phyloP scores from a whole-genome alignment of 2,797 vertebrate genomes.

The Amblyopsis hoosieri region DNA sequence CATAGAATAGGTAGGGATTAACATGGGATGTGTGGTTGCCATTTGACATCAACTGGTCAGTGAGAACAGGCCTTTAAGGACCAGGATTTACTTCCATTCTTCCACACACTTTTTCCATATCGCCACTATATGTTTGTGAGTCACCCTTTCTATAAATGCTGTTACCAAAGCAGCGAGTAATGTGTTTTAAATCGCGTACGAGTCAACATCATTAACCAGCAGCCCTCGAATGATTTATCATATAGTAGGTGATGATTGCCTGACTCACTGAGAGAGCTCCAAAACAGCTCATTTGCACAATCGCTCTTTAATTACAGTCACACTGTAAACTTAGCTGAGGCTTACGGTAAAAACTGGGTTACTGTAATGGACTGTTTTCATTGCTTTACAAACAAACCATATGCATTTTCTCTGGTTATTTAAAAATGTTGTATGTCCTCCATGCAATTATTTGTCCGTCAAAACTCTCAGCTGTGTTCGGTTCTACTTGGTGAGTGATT shows the following conservation, averaged over 20 bases:
- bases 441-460: conserved; percentile 26
- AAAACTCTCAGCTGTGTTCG: conserved; percentile 22
- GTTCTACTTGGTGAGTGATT: conserved; percentile 44
- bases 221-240: conserved; percentile 38
- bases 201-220: conserved; percentile 51
- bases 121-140: conserved; percentile 18
- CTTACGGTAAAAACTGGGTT: conserved; percentile 23
- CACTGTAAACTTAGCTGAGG: conserved; percentile 28
- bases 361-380: background rate
- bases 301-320: conserved; percentile 52
- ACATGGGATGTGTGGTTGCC: conserved; percentile 39
- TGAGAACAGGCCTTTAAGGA: conserved; percentile 46
- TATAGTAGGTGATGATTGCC: conserved; percentile 37
- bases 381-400: conserved; percentile 13
- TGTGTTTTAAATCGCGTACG: conserved; percentile 33
- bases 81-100: conserved; percentile 6
- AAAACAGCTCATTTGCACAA: conserved; percentile 55
- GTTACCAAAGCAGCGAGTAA: conserved; percentile 25
- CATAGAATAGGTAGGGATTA: conserved; percentile 67
- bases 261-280: conserved; percentile 45
- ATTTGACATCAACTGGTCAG: conserved; percentile 60
- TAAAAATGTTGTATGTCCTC: conserved; percentile 24
- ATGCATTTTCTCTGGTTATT: conserved; percentile 9
- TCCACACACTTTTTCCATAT: background rate
- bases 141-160: conserved; percentile 28